Evolutionary conservation across 2,888 invertebrate species (phyloP).

Genomic region (Yponomeuta plumbellus): DNA sequence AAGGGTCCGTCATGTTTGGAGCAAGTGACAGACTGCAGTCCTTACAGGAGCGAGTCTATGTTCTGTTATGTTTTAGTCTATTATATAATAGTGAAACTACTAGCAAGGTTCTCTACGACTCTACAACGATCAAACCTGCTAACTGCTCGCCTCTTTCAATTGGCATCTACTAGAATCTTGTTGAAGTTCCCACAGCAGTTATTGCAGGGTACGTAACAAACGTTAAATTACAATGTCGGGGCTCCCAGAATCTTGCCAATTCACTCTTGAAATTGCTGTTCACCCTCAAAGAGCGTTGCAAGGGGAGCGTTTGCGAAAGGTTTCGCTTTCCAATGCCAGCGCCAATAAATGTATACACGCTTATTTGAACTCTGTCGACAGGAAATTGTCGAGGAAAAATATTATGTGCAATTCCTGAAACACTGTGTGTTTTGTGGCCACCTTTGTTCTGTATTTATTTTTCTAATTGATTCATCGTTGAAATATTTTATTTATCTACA

Average conservation of each 20-base stretch:
- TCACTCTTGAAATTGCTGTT: not conserved
- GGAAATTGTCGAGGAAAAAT: not conserved
- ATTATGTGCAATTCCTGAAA: not conserved
- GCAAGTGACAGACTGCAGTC: too few relatives aligned
- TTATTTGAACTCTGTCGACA: not conserved
- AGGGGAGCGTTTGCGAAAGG: not conserved
- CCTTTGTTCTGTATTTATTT: too few relatives aligned
- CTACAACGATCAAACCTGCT: too few relatives aligned
- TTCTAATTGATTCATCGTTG: too few relatives aligned
- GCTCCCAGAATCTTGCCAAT: not conserved
- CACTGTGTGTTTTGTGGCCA: too few relatives aligned
- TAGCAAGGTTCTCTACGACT: too few relatives aligned
- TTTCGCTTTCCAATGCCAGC: not conserved
- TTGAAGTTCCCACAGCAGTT: not conserved
- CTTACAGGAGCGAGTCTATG: too few relatives aligned
- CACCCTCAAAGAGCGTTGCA: not conserved
- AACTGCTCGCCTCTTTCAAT: not conserved
- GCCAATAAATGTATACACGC: not conserved
- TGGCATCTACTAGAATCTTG: not conserved
- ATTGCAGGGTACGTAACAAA: not conserved
- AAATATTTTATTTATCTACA: too few relatives aligned
- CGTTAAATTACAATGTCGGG: not conserved
- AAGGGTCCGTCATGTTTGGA: too few relatives aligned
- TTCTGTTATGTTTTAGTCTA: too few relatives aligned
- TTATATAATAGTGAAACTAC: too few relatives aligned